Evolutionary conservation across 2,888 invertebrate genomes (phyloP).

Genomic region (Cantharis nigra): DNA sequence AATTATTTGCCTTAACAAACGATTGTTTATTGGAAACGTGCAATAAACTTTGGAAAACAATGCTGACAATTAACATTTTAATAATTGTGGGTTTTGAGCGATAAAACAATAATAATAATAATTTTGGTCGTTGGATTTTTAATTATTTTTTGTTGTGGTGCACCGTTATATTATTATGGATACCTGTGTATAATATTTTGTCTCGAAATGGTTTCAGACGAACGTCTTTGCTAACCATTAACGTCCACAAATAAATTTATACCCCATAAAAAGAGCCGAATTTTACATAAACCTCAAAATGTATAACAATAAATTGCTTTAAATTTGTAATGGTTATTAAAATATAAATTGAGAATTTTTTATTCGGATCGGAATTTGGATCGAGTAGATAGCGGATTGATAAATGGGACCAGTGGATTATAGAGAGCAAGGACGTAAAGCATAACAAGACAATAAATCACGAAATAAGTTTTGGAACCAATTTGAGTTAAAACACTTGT

Average conservation of each 20-base stretch:
- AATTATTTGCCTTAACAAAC: background rate
- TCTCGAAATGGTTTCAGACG: background rate
- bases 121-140: background rate
- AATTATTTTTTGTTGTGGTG: background rate
- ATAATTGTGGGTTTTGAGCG: background rate
- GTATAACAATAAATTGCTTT: conserved; percentile 2
- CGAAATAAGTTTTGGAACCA: conserved; percentile 15
- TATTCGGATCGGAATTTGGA: background rate
- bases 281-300: background rate
- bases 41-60: background rate
- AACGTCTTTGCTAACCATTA: conserved; percentile 1
- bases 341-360: background rate
- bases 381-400: background rate
- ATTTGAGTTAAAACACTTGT: conserved; percentile 27
- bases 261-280: background rate
- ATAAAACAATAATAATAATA: background rate
- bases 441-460: conserved; percentile 24
- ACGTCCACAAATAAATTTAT: background rate
- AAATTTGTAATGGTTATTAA: background rate
- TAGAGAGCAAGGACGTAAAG: conserved; percentile 1
- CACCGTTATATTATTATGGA: background rate
- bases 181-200: background rate
- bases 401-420: background rate
- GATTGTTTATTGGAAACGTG: background rate
- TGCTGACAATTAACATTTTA: background rate